Base-by-base conservation (phyloP, 30 jellyfish, hydroid and myxozoan genomes). In the Rhopilema esculentum region DNA sequence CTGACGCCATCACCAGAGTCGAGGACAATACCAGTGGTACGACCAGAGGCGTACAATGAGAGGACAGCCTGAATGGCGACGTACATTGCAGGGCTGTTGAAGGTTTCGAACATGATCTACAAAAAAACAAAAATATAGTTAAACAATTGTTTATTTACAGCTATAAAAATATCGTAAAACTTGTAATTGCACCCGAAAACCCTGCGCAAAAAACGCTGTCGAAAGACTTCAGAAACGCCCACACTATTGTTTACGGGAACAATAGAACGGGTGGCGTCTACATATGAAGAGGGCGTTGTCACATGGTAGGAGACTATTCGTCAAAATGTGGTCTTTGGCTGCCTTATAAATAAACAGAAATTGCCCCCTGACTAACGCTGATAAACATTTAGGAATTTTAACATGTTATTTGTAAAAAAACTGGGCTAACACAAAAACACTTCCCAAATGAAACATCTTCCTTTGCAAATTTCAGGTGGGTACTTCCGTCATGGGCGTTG, bases 1-100 rank as follows among this genome's bases (percentile, higher is more conserved):
- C 99, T 89, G 83, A 97, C 99, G 86, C 99, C 99, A 93, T 97
- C 99, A 27, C 99, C 99, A 67, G 99, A 97, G 69, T 97, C 99
- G 79, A 97, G 94, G 95, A 97, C 99, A 80, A 97, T 97, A 89
- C 99, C 99, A 69, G 99, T 97, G 94, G 99, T 97, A 90, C 99
- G 98, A 65, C 99, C 99, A 76, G 99, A 97, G 27, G 99, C 99
- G 91, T 97, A 97, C 94, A 97, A 76, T 32, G 99, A 97, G 78
- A 97, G 78, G 70, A 97, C 99, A 81, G 99, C 99, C 88, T 97
- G 99, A 83, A 97, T 97, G 81, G 99, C 99, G 80, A 97, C 99
- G 89, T 97, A 97, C 99, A 97, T 97, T 48, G 99, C 99, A 52
- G 99, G 99, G 52, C 97, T 84, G 98, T 93, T 93, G 97, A 92